Conservation (phyloP, 1,140 invertebrate genomes). For the Paralvinella palmiformis region DNA sequence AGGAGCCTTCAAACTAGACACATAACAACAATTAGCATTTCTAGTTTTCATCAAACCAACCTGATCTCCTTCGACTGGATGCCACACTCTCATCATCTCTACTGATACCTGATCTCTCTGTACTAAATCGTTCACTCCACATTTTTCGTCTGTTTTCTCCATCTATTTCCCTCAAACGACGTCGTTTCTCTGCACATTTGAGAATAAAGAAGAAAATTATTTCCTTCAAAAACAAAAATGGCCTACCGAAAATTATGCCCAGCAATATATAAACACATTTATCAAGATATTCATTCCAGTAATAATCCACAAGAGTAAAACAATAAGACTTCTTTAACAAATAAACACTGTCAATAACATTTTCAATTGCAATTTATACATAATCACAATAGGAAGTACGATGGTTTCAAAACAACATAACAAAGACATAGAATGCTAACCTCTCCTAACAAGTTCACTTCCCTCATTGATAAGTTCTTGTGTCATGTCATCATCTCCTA, state of each 20-base stretch:
- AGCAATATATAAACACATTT: background rate
- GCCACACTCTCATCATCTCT: too few relatives aligned
- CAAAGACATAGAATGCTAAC: slow-evolving; percentile 25
- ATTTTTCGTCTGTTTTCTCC: too few relatives aligned
- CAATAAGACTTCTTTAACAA: background rate
- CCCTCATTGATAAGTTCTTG: slow-evolving; percentile 90
- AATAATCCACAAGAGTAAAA: slow-evolving; percentile 22
- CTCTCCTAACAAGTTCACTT: slow-evolving; percentile 72
- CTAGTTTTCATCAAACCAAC: too few relatives aligned
- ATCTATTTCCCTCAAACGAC: too few relatives aligned
- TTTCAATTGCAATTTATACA: background rate
- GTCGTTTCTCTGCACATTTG: too few relatives aligned
- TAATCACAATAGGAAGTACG: background rate
- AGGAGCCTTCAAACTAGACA: too few relatives aligned
- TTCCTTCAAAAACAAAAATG: too few relatives aligned
- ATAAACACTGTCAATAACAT: background rate
- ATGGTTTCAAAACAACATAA: background rate
- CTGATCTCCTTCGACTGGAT: too few relatives aligned
- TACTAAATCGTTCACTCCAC: too few relatives aligned
- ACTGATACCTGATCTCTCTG: too few relatives aligned
- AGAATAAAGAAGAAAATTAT: too few relatives aligned
- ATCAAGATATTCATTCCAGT: slow-evolving; percentile 65
- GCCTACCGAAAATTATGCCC: background rate
- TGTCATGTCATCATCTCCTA: slow-evolving; percentile 85
- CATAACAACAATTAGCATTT: too few relatives aligned